A percentile compares a stretch with the other conserved stretches of the same genome.
phyloP scores from a whole-genome alignment of 2,797 vertebrate genomes.

The Ispidina lecontei region DNA sequence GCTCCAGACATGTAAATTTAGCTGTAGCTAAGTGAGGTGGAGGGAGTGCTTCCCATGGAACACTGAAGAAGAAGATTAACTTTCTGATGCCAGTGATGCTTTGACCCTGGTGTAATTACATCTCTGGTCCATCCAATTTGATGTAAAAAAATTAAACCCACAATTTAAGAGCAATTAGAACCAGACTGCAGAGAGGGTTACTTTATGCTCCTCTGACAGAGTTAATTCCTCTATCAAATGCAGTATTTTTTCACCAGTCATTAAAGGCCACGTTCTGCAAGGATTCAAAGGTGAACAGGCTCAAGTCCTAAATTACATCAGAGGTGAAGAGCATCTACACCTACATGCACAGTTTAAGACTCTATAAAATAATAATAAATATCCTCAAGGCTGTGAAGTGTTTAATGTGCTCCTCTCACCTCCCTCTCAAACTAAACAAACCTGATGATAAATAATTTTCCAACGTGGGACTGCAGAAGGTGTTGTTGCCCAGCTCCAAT shows the following conservation, averaged over 20 bases:
- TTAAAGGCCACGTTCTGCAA: neutral
- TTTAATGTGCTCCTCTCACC: neutral
- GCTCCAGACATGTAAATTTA: neutral
- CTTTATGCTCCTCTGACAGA: neutral
- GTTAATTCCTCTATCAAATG: neutral
- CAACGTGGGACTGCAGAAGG: neutral
- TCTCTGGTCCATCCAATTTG: neutral
- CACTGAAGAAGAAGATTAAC: neutral
- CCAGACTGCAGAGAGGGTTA: neutral
- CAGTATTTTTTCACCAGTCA: neutral
- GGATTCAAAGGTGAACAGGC: neutral
- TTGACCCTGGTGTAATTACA: neutral
- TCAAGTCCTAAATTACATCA: neutral
- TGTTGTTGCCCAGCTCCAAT: neutral
- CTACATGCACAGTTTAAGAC: neutral
- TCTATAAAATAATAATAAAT: neutral
- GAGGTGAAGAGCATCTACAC: neutral
- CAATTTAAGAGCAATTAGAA: neutral
- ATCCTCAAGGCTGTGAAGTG: neutral
- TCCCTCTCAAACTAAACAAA: neutral
- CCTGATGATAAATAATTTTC: neutral
- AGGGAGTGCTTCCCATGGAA: neutral
- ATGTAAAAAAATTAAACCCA: neutral
- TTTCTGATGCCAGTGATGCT: neutral
- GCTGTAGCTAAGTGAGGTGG: neutral